Evolutionary conservation across 2,888 invertebrate species (phyloP).

Genomic region (Polymixis flavicincta): DNA sequence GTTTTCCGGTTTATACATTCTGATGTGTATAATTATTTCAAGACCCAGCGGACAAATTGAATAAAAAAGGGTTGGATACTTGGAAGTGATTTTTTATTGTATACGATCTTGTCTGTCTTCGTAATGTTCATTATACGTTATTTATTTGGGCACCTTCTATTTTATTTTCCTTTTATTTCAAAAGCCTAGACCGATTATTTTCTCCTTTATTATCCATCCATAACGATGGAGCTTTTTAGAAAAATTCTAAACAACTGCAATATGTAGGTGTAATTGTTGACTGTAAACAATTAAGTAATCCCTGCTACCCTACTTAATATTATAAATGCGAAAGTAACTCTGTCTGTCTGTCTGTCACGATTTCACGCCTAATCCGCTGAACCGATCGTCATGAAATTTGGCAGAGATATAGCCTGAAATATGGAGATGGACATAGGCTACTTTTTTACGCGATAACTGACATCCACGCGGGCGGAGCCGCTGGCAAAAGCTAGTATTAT

Average conservation of each 20-base stretch:
- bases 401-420: too few species aligned
- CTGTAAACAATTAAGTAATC: neutral
- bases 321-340: too few species aligned
- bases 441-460: too few species aligned
- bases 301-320: too few species aligned
- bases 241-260: neutral
- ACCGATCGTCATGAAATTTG: too few species aligned
- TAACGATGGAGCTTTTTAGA: neutral
- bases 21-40: conserved; percentile 77
- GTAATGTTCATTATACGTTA: conserved; percentile 26
- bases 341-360: too few species aligned
- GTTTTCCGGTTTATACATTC: conserved; percentile 77
- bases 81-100: conserved; percentile 61
- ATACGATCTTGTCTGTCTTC: conserved; percentile 45
- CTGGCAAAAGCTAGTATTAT: too few species aligned
- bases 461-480: too few species aligned
- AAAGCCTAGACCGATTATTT: neutral
- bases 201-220: neutral
- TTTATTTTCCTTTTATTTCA: conserved; percentile 25
- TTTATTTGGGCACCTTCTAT: conserved; percentile 6
- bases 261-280: neutral
- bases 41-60: conserved; percentile 64
- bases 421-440: too few species aligned
- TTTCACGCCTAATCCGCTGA: too few species aligned
- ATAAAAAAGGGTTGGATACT: conserved; percentile 66